Conservation (phyloP, 2,797 vertebrate genomes). For the Avahi laniger region DNA sequence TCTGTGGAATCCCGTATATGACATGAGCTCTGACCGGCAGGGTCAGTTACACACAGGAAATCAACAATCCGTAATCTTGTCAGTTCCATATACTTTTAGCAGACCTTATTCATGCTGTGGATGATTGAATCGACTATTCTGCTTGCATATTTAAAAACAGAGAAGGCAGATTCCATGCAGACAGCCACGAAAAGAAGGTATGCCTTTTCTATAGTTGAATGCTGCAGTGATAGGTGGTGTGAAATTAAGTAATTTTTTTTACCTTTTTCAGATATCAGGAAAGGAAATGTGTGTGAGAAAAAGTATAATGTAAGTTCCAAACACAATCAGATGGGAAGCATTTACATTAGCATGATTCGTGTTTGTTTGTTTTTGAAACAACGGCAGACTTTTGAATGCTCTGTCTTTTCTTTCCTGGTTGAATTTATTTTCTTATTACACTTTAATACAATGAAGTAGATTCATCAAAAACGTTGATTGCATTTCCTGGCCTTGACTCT, state of each 20-base stretch:
- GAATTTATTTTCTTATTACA: not conserved
- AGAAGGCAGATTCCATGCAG: not conserved
- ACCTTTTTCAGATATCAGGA: not conserved
- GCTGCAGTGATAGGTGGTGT: not conserved
- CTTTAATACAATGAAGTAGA: not conserved
- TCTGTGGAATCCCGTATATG: not conserved
- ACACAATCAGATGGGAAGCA: not conserved
- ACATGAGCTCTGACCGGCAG: not conserved
- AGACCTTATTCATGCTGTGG: not conserved
- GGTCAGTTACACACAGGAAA: not conserved
- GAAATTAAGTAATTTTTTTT: not conserved
- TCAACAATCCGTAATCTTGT: not conserved
- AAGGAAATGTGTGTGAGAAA: not conserved
- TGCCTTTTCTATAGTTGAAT: not conserved
- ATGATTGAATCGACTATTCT: not conserved
- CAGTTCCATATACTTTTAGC: not conserved
- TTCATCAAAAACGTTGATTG: not conserved
- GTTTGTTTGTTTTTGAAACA: not conserved
- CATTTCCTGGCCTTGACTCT: not conserved
- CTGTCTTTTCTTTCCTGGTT: not conserved
- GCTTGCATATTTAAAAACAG: not conserved
- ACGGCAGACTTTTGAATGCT: not conserved
- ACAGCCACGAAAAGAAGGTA: not conserved
- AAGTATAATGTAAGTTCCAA: not conserved
- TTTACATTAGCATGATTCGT: not conserved